Evolutionary conservation across 2,113 vertebrate species (phyloP), one percentile per base, ranked within the genome.

Genomic region (Rhineura floridana): DNA sequence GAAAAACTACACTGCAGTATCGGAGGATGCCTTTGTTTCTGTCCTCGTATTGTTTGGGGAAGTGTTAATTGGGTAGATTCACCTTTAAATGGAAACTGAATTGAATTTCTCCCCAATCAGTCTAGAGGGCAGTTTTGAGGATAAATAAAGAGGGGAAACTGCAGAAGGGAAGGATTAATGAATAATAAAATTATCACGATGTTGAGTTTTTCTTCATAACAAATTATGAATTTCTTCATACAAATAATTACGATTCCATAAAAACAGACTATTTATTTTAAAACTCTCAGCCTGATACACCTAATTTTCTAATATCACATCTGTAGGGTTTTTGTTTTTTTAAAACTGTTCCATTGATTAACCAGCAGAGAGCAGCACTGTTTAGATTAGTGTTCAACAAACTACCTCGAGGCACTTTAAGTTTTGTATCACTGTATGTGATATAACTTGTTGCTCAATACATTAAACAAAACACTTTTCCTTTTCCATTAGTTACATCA

Each of bases 301-400:
- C 19, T 19, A 72, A 72, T 6, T 36, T 15, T 19, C 36, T 42
- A 70, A 70, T 42, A 6, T n/a, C 39, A 23, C 19, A 42, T 21
- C 30, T 42, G 6, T 13, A 39, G 1, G 6, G 33, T 21, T 39
- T 77, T 87, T 87, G n/a, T n/a, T n/a, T n/a, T n/a, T n/a, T n/a
- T n/a, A n/a, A n/a, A n/a, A n/a, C n/a, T 91, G 78, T 96, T 93
- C 88, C 67, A 21, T 65, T 79, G 85, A 90, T 50, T 79, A 90
- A 65, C 94, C 94, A 96, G 90, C 91, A 96, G 94, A 96, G 94
- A 90, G 93, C 95, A 95, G 94, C 89, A 84, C 91, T 92, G 93
- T 92, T 93, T 93, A 95, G 93, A 93, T 88, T 93, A 93, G 89
- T 82, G 62, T 69, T 78, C 50, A 91, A 65, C 0, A 0, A 85